Conservation (phyloP, 2,113 vertebrate species). For the Oenanthe melanoleuca region DNA sequence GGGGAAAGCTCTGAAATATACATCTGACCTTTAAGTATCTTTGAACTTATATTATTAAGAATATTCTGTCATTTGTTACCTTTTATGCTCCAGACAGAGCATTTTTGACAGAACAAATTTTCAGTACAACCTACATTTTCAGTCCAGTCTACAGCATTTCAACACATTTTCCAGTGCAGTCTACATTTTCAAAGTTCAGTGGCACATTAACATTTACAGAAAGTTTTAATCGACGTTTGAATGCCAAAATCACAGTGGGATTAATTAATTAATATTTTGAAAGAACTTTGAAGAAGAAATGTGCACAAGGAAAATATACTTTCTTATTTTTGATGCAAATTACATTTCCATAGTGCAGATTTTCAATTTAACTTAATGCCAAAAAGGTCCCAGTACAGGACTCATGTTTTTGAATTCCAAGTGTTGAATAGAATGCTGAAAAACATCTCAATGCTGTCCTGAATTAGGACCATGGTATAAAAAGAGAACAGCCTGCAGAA, state of each 20-base stretch:
- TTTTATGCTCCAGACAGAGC: not conserved
- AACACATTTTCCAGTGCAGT: not conserved
- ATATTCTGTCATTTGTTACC: not conserved
- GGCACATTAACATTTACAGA: constrained; percentile 16
- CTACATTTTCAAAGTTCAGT: constrained; percentile 10
- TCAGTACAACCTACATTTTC: not conserved
- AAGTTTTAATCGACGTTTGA: not conserved
- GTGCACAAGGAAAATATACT: not conserved
- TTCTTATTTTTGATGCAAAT: not conserved
- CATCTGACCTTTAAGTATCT: constrained; percentile 2
- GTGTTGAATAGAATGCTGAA: not conserved
- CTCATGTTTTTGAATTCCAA: not conserved
- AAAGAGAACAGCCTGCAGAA: not conserved
- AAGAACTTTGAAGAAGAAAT: not conserved
- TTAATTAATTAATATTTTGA: constrained; percentile 45
- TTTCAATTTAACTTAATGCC: not conserved
- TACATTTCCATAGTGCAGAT: not conserved
- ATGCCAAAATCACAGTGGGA: not conserved
- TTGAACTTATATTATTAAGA: not conserved
- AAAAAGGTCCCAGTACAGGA: not conserved
- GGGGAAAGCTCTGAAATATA: not conserved
- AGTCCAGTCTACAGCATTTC: not conserved
- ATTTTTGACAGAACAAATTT: not conserved
- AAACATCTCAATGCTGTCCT: not conserved
- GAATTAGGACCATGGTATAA: not conserved